Conservation (phyloP, 2,113 vertebrate species). For the Rana temporaria region DNA sequence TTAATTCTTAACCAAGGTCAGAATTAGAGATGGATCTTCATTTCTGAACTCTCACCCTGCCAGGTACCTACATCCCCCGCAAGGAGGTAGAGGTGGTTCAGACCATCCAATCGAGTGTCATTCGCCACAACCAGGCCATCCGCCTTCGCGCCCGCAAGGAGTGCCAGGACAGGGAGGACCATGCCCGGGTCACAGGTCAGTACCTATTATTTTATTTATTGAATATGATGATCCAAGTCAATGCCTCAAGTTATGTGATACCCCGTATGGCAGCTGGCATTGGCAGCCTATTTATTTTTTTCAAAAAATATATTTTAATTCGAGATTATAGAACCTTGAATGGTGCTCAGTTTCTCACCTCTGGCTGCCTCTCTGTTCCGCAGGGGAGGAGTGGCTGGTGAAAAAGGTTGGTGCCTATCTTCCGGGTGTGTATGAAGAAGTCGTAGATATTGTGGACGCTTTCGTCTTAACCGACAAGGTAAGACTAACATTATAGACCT, state of each 20-base stretch:
- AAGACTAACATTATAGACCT: neutral
- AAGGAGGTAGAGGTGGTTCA: slow-evolving; percentile 86
- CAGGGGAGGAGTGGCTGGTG: slow-evolving; percentile 92
- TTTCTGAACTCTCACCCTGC: neutral
- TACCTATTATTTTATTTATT: neutral
- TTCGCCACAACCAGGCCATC: slow-evolving; percentile 88
- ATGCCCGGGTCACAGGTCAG: slow-evolving; percentile 80
- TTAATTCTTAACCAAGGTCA: too few relatives aligned
- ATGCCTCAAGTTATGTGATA: too few relatives aligned
- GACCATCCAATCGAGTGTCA: slow-evolving; percentile 84
- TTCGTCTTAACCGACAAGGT: slow-evolving; percentile 92
- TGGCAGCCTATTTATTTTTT: too few relatives aligned
- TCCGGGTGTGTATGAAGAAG: slow-evolving; percentile 87
- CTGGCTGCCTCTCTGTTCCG: neutral
- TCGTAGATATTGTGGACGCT: slow-evolving; percentile 84
- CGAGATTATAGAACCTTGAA: neutral
- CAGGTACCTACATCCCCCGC: slow-evolving; percentile 88
- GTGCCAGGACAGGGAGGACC: slow-evolving; percentile 76
- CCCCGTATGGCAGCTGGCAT: too few relatives aligned
- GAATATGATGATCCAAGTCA: neutral
- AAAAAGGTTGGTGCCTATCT: slow-evolving; percentile 87
- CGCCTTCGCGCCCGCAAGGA: slow-evolving; percentile 86
- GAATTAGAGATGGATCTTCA: too few relatives aligned
- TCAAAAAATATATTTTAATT: too few relatives aligned
- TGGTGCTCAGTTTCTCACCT: neutral